phyloP scores from a whole-genome alignment of 2,797 vertebrate genomes.

The Meda fulgida region DNA sequence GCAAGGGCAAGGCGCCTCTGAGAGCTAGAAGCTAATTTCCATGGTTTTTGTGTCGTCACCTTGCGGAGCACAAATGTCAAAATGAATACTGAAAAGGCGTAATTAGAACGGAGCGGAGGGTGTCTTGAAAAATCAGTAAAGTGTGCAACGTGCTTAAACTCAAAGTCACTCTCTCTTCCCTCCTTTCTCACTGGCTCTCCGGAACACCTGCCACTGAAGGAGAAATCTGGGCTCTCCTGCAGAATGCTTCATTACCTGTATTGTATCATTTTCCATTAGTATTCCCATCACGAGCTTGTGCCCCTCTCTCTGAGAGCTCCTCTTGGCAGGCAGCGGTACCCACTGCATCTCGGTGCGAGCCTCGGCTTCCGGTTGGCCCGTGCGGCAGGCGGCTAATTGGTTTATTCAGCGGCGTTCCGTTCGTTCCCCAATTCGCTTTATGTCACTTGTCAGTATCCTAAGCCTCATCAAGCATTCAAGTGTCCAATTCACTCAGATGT shows the following conservation, averaged over 20 bases:
- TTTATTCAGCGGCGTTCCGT: conserved; percentile 66
- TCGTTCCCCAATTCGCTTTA: conserved; percentile 59
- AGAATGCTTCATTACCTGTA: conserved; percentile 75
- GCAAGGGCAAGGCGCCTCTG: not conserved
- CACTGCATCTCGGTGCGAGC: conserved; percentile 43
- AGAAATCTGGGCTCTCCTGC: conserved; percentile 64
- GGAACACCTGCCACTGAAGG: conserved; percentile 62
- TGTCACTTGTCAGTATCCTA: conserved; percentile 56
- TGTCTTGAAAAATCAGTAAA: conserved; percentile 64
- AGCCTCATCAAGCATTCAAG: conserved; percentile 53
- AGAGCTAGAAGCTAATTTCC: conserved; percentile 38
- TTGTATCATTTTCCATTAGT: conserved; percentile 68
- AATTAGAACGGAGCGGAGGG: conserved; percentile 56
- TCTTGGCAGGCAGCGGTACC: conserved; percentile 66
- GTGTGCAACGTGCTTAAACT: conserved; percentile 62
- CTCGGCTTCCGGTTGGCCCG: conserved; percentile 63
- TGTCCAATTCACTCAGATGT: conserved; percentile 47
- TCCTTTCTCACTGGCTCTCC: conserved; percentile 28
- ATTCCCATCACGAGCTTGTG: conserved; percentile 64
- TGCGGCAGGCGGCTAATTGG: conserved; percentile 69
- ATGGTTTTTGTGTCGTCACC: conserved; percentile 45
- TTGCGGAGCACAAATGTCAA: conserved; percentile 55
- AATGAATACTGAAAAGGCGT: conserved; percentile 56
- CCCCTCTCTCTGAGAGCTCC: conserved; percentile 49
- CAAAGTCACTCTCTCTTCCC: conserved; percentile 27